Conservation (phyloP, 1,140 invertebrate species). For the Pantala flavescens region DNA sequence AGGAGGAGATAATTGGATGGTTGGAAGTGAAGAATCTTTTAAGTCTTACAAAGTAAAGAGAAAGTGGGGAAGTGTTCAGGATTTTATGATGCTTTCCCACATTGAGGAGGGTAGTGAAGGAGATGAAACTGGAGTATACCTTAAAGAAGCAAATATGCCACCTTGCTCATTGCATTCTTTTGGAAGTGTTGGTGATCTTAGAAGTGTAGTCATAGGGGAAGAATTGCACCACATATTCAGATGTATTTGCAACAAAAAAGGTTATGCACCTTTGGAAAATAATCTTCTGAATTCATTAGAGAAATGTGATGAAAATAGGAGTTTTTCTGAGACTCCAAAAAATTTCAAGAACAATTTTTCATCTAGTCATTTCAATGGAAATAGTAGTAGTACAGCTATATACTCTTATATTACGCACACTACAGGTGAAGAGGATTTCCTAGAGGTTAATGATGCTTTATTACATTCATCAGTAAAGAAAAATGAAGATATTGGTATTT, state of each 20-base stretch:
- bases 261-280: neutral
- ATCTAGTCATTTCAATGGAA: too few species aligned
- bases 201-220: conserved; percentile 37
- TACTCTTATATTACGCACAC: too few species aligned
- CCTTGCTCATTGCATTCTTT: conserved; percentile 26
- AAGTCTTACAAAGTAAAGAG: conserved; percentile 55
- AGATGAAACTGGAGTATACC: conserved; percentile 25
- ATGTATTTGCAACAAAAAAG: conserved; percentile 30
- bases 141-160: conserved; percentile 12
- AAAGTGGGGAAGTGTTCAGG: conserved; percentile 60
- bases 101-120: conserved; percentile 54
- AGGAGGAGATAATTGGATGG: conserved; percentile 48
- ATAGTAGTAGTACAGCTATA: too few species aligned
- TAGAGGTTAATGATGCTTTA: too few species aligned
- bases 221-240: conserved; percentile 45
- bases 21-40: conserved; percentile 51
- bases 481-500: too few species aligned
- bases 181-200: conserved; percentile 47
- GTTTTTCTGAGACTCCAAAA: too few species aligned
- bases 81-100: conserved; percentile 62
- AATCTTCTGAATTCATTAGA: too few species aligned
- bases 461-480: too few species aligned
- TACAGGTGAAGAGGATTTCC: too few species aligned
- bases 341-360: too few species aligned
- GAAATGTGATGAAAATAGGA: too few species aligned